Conservation (phyloP, 2,797 vertebrate genomes). For the Takifugu rubripes region DNA sequence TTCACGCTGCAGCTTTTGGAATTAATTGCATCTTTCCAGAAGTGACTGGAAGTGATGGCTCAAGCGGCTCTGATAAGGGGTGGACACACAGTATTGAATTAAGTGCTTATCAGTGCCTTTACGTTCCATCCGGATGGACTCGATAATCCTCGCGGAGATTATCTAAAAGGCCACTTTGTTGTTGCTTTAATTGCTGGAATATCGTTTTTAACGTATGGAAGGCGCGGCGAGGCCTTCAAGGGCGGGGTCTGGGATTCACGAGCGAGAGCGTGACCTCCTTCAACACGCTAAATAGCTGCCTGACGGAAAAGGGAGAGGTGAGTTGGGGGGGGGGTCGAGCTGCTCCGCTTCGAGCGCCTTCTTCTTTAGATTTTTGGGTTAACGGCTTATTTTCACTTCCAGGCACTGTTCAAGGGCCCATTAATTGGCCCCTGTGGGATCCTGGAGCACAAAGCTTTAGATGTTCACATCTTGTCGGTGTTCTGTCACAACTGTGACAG, state of each 20-base stretch:
- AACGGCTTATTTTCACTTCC: slow-evolving; percentile 54
- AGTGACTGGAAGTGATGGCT: slow-evolving; percentile 67
- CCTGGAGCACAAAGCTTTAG: slow-evolving; percentile 46
- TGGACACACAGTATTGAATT: slow-evolving; percentile 67
- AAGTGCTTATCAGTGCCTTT: slow-evolving; percentile 41
- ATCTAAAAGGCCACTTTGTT: slow-evolving; percentile 25
- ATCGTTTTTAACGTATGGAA: background rate
- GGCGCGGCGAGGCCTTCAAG: background rate
- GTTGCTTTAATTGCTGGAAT: slow-evolving; percentile 27
- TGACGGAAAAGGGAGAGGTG: no score
- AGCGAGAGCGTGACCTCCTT: background rate
- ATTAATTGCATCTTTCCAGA: slow-evolving; percentile 75
- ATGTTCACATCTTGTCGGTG: slow-evolving; percentile 54
- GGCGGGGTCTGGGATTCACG: background rate
- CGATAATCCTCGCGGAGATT: slow-evolving; percentile 36
- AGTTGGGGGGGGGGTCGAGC: slow-evolving; percentile 13
- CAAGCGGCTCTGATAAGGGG: slow-evolving; percentile 58
- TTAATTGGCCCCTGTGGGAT: slow-evolving; percentile 72
- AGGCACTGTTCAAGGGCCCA: slow-evolving; percentile 55
- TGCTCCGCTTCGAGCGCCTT: slow-evolving; percentile 19
- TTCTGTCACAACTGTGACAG: slow-evolving; percentile 52
- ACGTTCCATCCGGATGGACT: slow-evolving; percentile 35
- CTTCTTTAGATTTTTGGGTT: slow-evolving; percentile 54
- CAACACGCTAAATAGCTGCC: slow-evolving; percentile 2
- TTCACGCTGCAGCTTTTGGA: slow-evolving; percentile 74